These are phyloP conservation scores for Bradypodion ventrale DNA, from an alignment of 2,797 vertebrate species.

Conservation along the genomic window DNA sequence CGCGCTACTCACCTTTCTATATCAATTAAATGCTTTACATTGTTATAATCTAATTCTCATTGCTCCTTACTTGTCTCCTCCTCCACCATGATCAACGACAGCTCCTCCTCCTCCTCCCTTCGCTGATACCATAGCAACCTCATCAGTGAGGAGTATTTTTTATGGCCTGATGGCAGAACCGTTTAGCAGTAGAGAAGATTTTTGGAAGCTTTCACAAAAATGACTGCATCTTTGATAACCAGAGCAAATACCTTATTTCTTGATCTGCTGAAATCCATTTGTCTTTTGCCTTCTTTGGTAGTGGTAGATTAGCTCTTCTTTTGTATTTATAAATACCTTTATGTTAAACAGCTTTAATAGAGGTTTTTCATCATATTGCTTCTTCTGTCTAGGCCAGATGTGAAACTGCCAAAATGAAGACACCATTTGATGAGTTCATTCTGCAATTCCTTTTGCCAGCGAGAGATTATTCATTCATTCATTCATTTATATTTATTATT, in stretches of 20 bases:
- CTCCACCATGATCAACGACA: too few species aligned
- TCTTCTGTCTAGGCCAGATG: too few species aligned
- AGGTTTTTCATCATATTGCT: not conserved
- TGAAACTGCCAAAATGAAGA: too few species aligned
- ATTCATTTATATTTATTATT: too few species aligned
- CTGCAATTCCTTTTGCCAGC: too few species aligned
- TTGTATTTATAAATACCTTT: not conserved
- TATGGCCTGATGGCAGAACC: constrained; percentile 8
- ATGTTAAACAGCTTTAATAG: not conserved
- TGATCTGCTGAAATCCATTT: not conserved
- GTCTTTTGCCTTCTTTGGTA: not conserved
- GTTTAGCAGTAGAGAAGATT: constrained; percentile 33
- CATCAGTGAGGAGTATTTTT: constrained; percentile 3
- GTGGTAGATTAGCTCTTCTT: not conserved
- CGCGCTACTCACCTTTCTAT: too few species aligned
- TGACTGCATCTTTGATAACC: not conserved
- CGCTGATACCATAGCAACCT: constrained; percentile 6
- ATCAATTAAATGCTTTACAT: too few species aligned
- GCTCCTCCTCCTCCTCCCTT: too few species aligned
- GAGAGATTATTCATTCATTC: too few species aligned
- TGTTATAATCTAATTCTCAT: too few species aligned
- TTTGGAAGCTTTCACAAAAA: constrained; percentile 40
- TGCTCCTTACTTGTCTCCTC: too few species aligned
- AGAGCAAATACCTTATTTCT: not conserved
- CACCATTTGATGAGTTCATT: too few species aligned